phyloP scores from a whole-genome alignment of 2,113 vertebrate species.

The Scartelaos histophorus region DNA sequence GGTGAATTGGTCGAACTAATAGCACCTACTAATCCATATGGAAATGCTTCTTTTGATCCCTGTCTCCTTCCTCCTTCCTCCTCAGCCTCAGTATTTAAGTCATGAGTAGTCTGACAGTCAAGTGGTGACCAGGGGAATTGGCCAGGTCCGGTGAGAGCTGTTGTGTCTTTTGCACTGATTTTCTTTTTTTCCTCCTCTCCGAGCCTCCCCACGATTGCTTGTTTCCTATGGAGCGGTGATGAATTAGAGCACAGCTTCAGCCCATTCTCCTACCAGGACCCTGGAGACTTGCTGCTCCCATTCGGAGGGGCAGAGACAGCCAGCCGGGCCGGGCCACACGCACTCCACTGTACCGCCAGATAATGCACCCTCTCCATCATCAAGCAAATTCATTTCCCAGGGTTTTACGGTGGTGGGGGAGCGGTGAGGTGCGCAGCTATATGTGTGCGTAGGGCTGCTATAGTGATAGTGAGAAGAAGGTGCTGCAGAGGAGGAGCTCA shows the following conservation, averaged over 20 bases:
- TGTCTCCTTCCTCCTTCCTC: constrained; percentile 3
- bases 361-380: constrained; percentile 79
- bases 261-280: constrained; percentile 68
- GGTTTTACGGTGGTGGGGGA: constrained; percentile 51
- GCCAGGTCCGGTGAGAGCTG: constrained; percentile 58
- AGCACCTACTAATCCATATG: constrained; percentile 31
- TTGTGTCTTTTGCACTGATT: constrained; percentile 69
- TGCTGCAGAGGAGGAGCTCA: constrained; percentile 17
- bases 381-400: constrained; percentile 73
- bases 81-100: constrained; percentile 52
- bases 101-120: constrained; percentile 51
- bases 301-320: constrained; percentile 67
- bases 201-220: constrained; percentile 65
- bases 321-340: constrained; percentile 70
- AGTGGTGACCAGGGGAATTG: constrained; percentile 62
- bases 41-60: constrained; percentile 20
- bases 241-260: constrained; percentile 74
- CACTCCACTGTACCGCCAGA: constrained; percentile 67
- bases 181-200: constrained; percentile 35
- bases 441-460: constrained; percentile 34
- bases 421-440: background rate
- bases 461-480: constrained; percentile 22
- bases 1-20: constrained; percentile 5
- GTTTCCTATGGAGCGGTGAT: constrained; percentile 70
- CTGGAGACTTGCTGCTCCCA: constrained; percentile 66